Evolutionary conservation across 1,140 invertebrate genomes (phyloP).

Genomic region (Melipona quadrifasciata): DNA sequence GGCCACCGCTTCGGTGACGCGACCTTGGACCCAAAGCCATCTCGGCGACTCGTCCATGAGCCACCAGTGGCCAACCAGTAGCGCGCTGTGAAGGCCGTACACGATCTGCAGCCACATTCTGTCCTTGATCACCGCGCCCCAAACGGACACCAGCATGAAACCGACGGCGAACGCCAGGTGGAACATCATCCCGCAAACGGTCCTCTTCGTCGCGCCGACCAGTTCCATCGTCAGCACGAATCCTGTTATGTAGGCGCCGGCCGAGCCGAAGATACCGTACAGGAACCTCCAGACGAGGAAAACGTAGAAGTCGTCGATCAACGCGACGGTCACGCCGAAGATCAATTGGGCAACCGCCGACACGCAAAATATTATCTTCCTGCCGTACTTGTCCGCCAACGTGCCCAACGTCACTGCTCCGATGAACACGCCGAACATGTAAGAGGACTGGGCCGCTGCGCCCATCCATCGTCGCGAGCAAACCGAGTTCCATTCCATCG

Average conservation of each 20-base stretch:
- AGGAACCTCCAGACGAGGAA: constrained; percentile 88
- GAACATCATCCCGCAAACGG: constrained; percentile 91
- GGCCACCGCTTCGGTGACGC: constrained; percentile 86
- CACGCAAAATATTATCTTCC: constrained; percentile 91
- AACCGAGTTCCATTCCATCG: constrained; percentile 93
- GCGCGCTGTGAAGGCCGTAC: constrained; percentile 88
- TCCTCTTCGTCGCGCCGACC: constrained; percentile 90
- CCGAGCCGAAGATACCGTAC: constrained; percentile 91
- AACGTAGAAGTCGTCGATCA: constrained; percentile 88
- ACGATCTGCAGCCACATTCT: constrained; percentile 89
- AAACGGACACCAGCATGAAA: constrained; percentile 90
- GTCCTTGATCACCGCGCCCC: constrained; percentile 91
- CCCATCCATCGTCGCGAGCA: constrained; percentile 91
- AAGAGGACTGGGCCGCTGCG: constrained; percentile 89
- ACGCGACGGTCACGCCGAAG: constrained; percentile 87
- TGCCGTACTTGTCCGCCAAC: constrained; percentile 92
- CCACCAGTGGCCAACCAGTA: constrained; percentile 92
- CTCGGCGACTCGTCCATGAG: constrained; percentile 92
- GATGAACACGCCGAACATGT: constrained; percentile 95
- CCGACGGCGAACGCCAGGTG: constrained; percentile 91
- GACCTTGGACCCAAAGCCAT: constrained; percentile 92
- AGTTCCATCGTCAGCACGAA: constrained; percentile 95
- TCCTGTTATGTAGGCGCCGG: constrained; percentile 91
- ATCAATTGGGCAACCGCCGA: constrained; percentile 88
- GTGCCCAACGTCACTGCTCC: constrained; percentile 93